A percentile compares a stretch with the other conserved stretches of the same genome.
Conservation (phyloP, 2,797 vertebrate species). For the Cyprinella venusta region DNA sequence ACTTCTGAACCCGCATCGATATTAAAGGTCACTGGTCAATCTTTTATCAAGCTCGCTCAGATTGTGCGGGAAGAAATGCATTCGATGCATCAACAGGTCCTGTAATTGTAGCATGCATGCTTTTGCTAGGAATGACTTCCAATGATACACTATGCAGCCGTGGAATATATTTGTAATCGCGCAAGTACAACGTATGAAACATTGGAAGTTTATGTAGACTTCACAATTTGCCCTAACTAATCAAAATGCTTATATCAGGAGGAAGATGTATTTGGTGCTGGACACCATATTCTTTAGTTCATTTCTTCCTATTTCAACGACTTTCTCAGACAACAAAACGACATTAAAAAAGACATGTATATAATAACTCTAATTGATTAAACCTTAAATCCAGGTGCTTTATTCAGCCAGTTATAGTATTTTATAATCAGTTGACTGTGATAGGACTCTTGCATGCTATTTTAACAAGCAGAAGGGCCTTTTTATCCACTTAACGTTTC, state of each 20-base stretch:
- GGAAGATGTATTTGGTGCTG: constrained; percentile 70
- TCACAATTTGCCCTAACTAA: not conserved
- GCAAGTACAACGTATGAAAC: constrained; percentile 23
- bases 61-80: not conserved
- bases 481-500: constrained; percentile 50
- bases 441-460: constrained; percentile 64
- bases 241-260: constrained; percentile 37
- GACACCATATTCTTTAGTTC: constrained; percentile 68
- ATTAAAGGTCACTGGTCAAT: not conserved
- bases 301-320: constrained; percentile 52
- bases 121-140: constrained; percentile 43
- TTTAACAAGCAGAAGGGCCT: constrained; percentile 55
- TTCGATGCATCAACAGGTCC: not conserved
- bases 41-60: not conserved
- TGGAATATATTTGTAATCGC: constrained; percentile 24
- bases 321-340: constrained; percentile 37
- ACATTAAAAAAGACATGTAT: constrained; percentile 13
- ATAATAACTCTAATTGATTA: constrained; percentile 34
- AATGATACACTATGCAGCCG: constrained; percentile 50
- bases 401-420: constrained; percentile 50
- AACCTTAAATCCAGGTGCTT: constrained; percentile 57
- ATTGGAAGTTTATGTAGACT: constrained; percentile 27
- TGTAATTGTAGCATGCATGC: constrained; percentile 44
- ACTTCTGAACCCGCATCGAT: not conserved
- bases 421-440: constrained; percentile 69